Evolutionary conservation across 2,113 vertebrate species (phyloP).

Genomic region (Odocoileus virginianus): DNA sequence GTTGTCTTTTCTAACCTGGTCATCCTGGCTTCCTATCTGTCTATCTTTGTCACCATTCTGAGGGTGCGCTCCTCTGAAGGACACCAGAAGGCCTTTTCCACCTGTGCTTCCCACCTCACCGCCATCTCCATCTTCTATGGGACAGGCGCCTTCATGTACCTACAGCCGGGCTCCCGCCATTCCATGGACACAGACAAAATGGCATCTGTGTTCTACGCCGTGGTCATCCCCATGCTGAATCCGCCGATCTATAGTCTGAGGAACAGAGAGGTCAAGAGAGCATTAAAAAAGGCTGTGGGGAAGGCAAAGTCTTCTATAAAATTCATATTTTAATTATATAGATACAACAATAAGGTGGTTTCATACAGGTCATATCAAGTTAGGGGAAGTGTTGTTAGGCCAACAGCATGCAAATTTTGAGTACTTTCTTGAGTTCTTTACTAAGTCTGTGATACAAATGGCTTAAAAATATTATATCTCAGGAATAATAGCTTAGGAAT

Average conservation of each 20-base stretch:
- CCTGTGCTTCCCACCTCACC: slow-evolving; percentile 42
- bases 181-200: neutral
- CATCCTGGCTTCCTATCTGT: slow-evolving; percentile 30
- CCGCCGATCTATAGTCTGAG: neutral
- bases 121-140: slow-evolving; percentile 20
- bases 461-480: neutral
- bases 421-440: neutral
- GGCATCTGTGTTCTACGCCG: accelerated
- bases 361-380: neutral
- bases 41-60: slow-evolving; percentile 32
- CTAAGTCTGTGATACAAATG: neutral
- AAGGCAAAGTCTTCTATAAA: neutral
- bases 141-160: slow-evolving; percentile 32
- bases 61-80: neutral
- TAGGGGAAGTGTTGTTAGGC: neutral
- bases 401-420: neutral
- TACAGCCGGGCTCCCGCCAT: slow-evolving; percentile 51
- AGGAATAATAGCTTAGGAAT: neutral
- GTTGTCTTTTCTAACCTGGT: neutral
- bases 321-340: neutral
- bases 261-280: accelerated
- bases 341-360: neutral
- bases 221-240: neutral
- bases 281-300: neutral
- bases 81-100: slow-evolving; percentile 44